These are phyloP conservation scores for Verasper variegatus DNA, from an alignment of 2,113 vertebrate species.

Conservation along the genomic window DNA sequence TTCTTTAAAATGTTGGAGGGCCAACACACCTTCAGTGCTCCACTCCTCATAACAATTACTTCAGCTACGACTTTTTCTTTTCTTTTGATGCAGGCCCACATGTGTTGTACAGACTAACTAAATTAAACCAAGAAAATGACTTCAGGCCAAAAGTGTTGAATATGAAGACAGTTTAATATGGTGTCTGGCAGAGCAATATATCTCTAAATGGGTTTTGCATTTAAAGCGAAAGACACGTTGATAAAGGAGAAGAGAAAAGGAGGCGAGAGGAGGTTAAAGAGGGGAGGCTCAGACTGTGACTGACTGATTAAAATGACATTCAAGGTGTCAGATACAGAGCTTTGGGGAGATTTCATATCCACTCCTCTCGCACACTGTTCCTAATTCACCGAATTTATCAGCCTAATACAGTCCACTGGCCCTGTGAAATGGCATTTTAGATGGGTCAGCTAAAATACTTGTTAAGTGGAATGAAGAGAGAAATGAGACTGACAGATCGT, in stretches of 20 bases:
- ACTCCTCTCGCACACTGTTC: conserved; percentile 37
- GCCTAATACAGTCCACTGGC: conserved; percentile 59
- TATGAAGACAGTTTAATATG: conserved; percentile 54
- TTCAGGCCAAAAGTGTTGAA: conserved; percentile 14
- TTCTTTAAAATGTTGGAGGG: neutral
- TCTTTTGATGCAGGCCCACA: neutral
- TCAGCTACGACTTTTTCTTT: neutral
- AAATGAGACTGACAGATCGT: conserved; percentile 1
- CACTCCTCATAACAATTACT: neutral
- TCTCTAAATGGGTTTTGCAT: conserved; percentile 58
- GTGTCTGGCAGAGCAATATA: conserved; percentile 42
- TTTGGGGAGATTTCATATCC: conserved; percentile 63
- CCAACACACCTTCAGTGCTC: neutral
- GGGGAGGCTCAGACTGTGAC: conserved; percentile 51
- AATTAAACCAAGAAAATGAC: conserved; percentile 33
- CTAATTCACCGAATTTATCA: conserved; percentile 63
- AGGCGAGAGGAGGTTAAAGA: conserved; percentile 59
- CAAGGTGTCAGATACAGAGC: conserved; percentile 59
- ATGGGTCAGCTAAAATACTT: conserved; percentile 43
- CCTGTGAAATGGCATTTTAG: conserved; percentile 55
- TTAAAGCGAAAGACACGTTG: conserved; percentile 51
- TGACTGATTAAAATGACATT: conserved; percentile 76
- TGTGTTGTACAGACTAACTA: neutral
- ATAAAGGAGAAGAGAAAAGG: conserved; percentile 44
- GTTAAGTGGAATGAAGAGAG: conserved; percentile 46